phyloP scores from a whole-genome alignment of 1,140 invertebrate species.

The Saxidomus purpurata region DNA sequence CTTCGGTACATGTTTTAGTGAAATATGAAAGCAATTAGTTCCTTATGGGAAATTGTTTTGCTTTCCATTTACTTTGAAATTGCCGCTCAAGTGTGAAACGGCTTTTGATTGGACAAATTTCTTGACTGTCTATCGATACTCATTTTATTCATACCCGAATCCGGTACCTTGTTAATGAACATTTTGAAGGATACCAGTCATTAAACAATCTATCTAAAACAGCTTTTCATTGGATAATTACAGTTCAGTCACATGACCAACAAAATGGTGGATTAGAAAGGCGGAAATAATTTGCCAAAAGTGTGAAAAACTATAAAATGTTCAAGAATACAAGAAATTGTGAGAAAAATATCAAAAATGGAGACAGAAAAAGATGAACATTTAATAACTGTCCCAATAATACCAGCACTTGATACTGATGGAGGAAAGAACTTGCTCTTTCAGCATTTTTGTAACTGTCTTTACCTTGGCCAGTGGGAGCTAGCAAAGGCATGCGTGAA shows the following conservation, averaged over 20 bases:
- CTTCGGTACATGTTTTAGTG: neutral
- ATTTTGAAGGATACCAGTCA: neutral
- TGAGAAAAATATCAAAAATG: neutral
- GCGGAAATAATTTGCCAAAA: neutral
- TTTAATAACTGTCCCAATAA: neutral
- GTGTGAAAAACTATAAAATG: neutral
- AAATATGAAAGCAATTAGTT: neutral
- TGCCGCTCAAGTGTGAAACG: slow-evolving; percentile 28
- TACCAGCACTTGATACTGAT: neutral
- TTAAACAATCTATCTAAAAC: neutral
- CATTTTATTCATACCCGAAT: neutral
- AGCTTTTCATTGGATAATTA: neutral
- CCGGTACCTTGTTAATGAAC: neutral
- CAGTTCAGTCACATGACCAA: slow-evolving; percentile 33
- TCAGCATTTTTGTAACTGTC: slow-evolving; percentile 83
- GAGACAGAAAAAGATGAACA: neutral
- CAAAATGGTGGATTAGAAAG: slow-evolving; percentile 47
- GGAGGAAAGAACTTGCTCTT: slow-evolving; percentile 10
- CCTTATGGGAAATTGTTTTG: neutral
- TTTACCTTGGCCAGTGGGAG: slow-evolving; percentile 85
- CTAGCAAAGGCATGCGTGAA: slow-evolving; percentile 80
- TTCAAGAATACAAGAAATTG: neutral
- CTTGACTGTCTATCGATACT: neutral
- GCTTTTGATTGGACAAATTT: neutral
- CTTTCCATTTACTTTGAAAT: slow-evolving; percentile 50